phyloP scores from a whole-genome alignment of 2,888 invertebrate genomes.

The Gonocerus acuteangulatus region DNA sequence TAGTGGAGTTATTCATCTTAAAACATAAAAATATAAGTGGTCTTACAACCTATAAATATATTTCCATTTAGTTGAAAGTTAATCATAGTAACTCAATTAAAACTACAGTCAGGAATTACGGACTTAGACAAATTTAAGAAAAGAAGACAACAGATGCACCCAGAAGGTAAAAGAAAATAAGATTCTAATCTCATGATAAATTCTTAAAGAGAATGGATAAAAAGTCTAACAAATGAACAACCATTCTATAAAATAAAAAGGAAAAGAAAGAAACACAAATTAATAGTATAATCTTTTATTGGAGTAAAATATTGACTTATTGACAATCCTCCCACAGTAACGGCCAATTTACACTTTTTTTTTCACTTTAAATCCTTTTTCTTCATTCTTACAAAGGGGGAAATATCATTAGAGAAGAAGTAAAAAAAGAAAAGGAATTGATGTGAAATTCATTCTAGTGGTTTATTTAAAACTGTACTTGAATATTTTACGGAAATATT shows the following conservation, averaged over 20 bases:
- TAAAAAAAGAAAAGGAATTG: background rate
- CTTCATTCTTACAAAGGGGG: background rate
- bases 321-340: constrained; percentile 24
- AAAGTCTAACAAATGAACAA: no score
- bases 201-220: no score
- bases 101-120: no score
- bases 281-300: constrained; percentile 24
- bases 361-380: background rate
- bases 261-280: background rate
- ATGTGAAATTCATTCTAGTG: background rate
- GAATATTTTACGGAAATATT: background rate
- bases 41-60: no score
- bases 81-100: no score
- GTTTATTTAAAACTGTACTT: background rate
- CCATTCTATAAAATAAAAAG: background rate
- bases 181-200: no score
- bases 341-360: background rate
- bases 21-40: no score
- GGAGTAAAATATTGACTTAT: constrained; percentile 34
- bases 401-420: background rate
- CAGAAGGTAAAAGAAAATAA: no score
- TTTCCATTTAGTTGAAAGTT: no score
- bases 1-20: no score
- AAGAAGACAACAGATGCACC: no score
- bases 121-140: no score